A percentile compares a stretch with the other conserved stretches of the same genome.
Evolutionary conservation across 2,888 invertebrate genomes (phyloP).

Genomic region (Epinotia brunnichana): DNA sequence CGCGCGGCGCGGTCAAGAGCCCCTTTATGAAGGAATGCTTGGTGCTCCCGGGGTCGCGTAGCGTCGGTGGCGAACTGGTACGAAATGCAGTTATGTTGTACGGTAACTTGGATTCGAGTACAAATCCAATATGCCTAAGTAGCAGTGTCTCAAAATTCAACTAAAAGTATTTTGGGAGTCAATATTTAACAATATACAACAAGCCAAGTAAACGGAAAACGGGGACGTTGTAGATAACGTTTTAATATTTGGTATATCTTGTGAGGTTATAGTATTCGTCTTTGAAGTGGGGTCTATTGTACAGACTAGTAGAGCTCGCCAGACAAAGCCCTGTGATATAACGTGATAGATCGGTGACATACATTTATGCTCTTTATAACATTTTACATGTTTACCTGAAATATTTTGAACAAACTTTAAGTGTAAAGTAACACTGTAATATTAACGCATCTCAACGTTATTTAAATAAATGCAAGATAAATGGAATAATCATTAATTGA

Average conservation of each 20-base stretch:
- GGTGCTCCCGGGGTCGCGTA: background rate
- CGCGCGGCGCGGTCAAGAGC: slow-evolving; percentile 36
- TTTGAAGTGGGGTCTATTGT: slow-evolving; percentile 65
- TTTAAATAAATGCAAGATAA: background rate
- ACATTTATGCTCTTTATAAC: slow-evolving; percentile 23
- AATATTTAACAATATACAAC: background rate
- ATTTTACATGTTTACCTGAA: slow-evolving; percentile 18
- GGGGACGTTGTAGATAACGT: slow-evolving; percentile 27
- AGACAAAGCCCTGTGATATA: slow-evolving; percentile 61
- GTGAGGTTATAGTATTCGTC: slow-evolving; percentile 49
- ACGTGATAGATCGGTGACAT: slow-evolving; percentile 44
- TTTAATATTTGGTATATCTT: slow-evolving; percentile 51
- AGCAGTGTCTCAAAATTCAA: background rate
- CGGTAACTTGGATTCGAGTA: slow-evolving; percentile 6
- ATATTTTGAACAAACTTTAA: background rate
- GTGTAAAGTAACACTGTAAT: background rate
- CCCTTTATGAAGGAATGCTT: slow-evolving; percentile 17
- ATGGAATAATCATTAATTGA: background rate
- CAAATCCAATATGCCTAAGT: background rate
- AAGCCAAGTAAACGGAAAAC: background rate
- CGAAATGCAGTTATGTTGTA: slow-evolving; percentile 12
- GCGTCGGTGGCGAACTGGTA: slow-evolving; percentile 3
- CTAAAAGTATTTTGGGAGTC: background rate
- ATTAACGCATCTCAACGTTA: too few relatives aligned
- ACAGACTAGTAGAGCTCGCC: slow-evolving; percentile 59